Base-by-base conservation (phyloP, 2,113 vertebrate species). In the Anolis carolinensis region DNA sequence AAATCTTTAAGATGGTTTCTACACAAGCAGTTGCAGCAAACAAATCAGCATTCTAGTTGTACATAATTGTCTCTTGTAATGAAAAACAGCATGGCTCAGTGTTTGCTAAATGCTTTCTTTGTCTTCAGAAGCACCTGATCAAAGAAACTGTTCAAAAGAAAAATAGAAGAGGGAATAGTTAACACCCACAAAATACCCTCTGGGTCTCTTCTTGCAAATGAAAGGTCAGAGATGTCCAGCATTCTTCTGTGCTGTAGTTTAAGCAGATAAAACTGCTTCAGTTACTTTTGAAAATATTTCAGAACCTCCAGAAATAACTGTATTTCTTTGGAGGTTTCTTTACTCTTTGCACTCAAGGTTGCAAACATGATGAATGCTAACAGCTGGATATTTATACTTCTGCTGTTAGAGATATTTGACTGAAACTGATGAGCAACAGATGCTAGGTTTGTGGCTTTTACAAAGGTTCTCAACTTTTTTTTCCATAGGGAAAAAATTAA, bases 401-500 rank as follows among this genome's bases (percentile, higher is more conserved):
- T 80, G 87, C 50, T 7, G 27, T 59, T 62, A 36, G 67, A 71
- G 79, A 34, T 82, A 78, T 82, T 89, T 88, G 90, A 71, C 23
- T 65, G 83, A 70, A 88, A 85, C n/a, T 92, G 90, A 92, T 87
- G 88, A 81, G 68, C 25, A 91, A 80, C 91, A 94, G 92, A 90
- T 93, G 90, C 78, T 72, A 14, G 11, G 85, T n/a, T 80, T 90
- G 72, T 88, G 55, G 21, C 23, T n/a, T 52, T 30, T 55, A 52
- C 2, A 85, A 87, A 89, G 92, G 92, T 79, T 68, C 84, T 78
- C 39, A 71, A 50, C 86, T 70, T 23, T 80, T 75, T 55, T n/a
- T 36, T 0, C 8, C 23, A 1, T 55, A 91, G 91, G 89, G 82
- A 70, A 80, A 78, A 82, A 81, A 78, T 36, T 85, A 81, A 82